Conservation (phyloP, 64 coral and sea anemone species). For the Dendrophyllia cribrosa region DNA sequence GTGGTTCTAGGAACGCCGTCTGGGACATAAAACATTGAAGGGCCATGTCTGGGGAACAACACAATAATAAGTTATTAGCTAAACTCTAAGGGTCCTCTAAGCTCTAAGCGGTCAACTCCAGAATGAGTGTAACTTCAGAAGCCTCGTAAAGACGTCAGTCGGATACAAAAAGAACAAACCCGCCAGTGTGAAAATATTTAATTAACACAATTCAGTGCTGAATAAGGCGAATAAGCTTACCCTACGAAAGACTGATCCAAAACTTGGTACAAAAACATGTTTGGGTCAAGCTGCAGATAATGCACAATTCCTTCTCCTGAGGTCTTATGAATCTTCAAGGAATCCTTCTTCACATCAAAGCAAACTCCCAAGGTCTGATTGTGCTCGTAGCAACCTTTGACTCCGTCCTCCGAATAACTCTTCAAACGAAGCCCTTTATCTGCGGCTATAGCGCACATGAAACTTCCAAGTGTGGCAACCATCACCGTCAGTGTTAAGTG, state of each 20-base stretch:
- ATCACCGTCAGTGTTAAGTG: background rate
- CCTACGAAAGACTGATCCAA: conserved; percentile 2
- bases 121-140: no score
- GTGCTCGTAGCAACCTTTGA: background rate
- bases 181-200: no score
- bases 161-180: no score
- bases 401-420: background rate
- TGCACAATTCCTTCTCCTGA: background rate
- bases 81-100: no score
- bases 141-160: no score
- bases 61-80: background rate
- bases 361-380: conserved; percentile 22
- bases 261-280: conserved; percentile 24
- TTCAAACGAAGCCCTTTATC: conserved; percentile 1
- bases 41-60: background rate
- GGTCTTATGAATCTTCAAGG: background rate
- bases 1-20: background rate
- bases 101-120: no score
- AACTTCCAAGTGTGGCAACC: background rate
- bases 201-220: no score
- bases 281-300: background rate
- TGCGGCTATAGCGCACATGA: background rate
- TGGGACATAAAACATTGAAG: background rate
- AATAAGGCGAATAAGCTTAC: background rate
- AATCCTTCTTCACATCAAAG: background rate